Percentiles rank a stretch among this genome's conserved stretches.
phyloP scores from a whole-genome alignment of 2,888 invertebrate genomes.

The Hylaea fasciaria region DNA sequence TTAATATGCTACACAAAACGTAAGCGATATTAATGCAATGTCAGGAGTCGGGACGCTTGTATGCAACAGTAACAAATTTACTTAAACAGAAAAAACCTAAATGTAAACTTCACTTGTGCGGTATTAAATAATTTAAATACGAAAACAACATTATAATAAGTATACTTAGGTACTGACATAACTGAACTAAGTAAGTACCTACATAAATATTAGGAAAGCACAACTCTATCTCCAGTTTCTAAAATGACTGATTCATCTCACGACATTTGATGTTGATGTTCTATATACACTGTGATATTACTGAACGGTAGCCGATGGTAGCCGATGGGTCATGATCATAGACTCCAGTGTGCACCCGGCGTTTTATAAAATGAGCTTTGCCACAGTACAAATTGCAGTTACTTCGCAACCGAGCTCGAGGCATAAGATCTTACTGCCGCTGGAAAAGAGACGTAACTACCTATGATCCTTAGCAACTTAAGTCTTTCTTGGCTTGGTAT shows the following conservation, averaged over 20 bases:
- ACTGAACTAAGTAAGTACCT: slow-evolving; percentile 22
- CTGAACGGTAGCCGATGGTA: slow-evolving; percentile 48
- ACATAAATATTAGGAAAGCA: too few species aligned
- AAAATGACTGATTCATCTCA: slow-evolving; percentile 45
- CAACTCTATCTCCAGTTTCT: too few species aligned
- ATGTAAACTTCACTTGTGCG: too few species aligned
- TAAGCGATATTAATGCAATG: too few species aligned
- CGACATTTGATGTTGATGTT: slow-evolving; percentile 4
- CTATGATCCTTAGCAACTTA: slow-evolving; percentile 6
- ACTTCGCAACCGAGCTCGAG: slow-evolving; percentile 35
- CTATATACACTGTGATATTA: slow-evolving; percentile 40
- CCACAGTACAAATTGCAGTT: slow-evolving; percentile 23
- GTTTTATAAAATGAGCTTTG: slow-evolving; percentile 58
- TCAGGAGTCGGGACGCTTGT: too few species aligned
- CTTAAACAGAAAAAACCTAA: too few species aligned
- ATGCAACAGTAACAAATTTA: too few species aligned
- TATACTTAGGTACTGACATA: too few species aligned
- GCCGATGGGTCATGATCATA: slow-evolving; percentile 37
- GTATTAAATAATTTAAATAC: too few species aligned
- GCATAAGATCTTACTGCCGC: slow-evolving; percentile 49
- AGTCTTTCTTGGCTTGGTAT: slow-evolving; percentile 10
- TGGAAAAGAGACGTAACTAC: slow-evolving; percentile 20
- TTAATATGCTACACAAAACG: too few species aligned
- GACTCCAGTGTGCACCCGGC: slow-evolving; percentile 48
- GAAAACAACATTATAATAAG: too few species aligned